Base-by-base conservation (phyloP, 2,888 invertebrate genomes). In the Pandemis heparana region DNA sequence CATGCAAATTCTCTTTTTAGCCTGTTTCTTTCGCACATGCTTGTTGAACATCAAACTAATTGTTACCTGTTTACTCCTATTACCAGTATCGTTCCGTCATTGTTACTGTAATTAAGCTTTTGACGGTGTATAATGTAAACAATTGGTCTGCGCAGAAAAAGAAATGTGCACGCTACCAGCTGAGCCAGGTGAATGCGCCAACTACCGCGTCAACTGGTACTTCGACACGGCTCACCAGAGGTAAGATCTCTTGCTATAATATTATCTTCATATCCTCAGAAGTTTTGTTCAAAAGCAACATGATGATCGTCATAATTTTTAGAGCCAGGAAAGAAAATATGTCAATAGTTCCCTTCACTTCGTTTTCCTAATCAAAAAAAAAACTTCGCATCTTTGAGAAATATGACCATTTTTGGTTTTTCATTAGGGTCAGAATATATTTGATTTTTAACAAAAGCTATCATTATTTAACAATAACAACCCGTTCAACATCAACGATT, bases 151-250 rank as follows among this genome's bases (percentile, higher is more conserved):
- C 85, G 1, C 86, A 89, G 90, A 83, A 38, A 86, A 88, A 78
- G 90, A 89, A 80, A 92, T 95, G 51, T 98, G 98, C 85, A 96
- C 96, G 65, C 92, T 97, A 78, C 97, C 98, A 0, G 96, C 97
- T 1, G 95, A 96, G 74, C 94, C 96, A 73, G 98, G 98, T 12
- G 96, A 96, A 60, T 98, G 98, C 81, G 95, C 95, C 70, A 96
- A 97, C 80, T 97, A 97, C 84, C 95, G 95, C 7, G 93, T 95
- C 75, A 95, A 96, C 75, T 99, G 97, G 97, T 98, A 97, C 92
- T 99, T 95, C 89, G 97, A 99, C 85, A 96, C 97, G 0, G 95
- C 95, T 81, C 96, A 96, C 63, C 95, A 96, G 75, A 94, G 86
- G 92, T 91, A 62, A 81, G 81, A 48, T n/a, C 5, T 71, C 59